These are phyloP conservation scores for Mercenaria mercenaria DNA, from an alignment of 1,140 invertebrate genomes.

Conservation along the genomic window DNA sequence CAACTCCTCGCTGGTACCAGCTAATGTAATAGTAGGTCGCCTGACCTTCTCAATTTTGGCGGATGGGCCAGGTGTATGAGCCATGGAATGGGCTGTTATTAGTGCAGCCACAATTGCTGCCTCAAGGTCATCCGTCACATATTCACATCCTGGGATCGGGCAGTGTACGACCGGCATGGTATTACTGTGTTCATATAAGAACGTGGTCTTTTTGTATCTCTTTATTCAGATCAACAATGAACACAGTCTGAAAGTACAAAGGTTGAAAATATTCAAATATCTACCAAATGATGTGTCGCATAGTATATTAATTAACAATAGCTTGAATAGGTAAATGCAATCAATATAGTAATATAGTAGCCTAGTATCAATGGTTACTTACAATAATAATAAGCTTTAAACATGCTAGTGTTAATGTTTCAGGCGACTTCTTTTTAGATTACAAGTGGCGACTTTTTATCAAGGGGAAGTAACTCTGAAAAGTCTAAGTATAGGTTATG, in stretches of 20 bases:
- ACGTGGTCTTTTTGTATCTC: not conserved
- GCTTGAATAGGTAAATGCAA: too few relatives aligned
- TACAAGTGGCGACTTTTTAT: too few relatives aligned
- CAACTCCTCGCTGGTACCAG: slow-evolving; percentile 20
- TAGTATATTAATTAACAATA: too few relatives aligned
- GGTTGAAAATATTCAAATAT: too few relatives aligned
- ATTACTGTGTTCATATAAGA: not conserved
- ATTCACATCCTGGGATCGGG: not conserved
- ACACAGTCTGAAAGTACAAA: not conserved
- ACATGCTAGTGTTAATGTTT: too few relatives aligned
- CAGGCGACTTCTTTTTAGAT: too few relatives aligned
- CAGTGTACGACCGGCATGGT: not conserved
- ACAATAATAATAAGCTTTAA: too few relatives aligned
- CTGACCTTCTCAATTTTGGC: not conserved
- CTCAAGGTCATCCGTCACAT: not conserved
- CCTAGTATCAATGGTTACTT: too few relatives aligned
- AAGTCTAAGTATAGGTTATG: too few relatives aligned
- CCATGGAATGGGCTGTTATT: not conserved
- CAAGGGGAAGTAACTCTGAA: too few relatives aligned
- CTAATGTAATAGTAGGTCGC: not conserved
- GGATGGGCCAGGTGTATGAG: not conserved
- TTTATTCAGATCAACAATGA: slow-evolving; percentile 22
- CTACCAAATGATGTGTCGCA: too few relatives aligned
- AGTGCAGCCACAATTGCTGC: not conserved
- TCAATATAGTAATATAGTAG: too few relatives aligned